phyloP scores from a whole-genome alignment of 2,888 invertebrate species.

The Synanthedon tipuliformis region DNA sequence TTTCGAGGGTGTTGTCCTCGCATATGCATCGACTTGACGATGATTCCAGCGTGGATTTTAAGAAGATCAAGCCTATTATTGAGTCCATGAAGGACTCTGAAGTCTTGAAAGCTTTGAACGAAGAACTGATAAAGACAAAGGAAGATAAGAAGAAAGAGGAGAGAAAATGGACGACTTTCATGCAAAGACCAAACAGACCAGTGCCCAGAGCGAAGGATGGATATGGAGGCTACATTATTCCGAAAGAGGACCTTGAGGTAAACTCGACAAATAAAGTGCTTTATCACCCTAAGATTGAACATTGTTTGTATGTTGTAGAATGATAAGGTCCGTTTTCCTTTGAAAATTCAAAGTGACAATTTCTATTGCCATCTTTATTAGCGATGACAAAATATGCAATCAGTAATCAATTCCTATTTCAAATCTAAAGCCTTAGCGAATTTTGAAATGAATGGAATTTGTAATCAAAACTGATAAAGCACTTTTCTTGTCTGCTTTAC shows the following conservation, averaged over 20 bases:
- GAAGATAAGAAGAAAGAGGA: constrained; percentile 66
- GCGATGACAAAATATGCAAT: too few species aligned
- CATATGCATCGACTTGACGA: constrained; percentile 48
- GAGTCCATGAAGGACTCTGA: constrained; percentile 75
- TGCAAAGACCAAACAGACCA: constrained; percentile 79
- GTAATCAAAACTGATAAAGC: too few species aligned
- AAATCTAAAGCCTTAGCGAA: too few species aligned
- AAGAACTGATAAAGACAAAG: constrained; percentile 60
- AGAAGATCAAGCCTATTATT: constrained; percentile 74
- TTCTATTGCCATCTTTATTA: too few species aligned
- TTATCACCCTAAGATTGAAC: too few species aligned
- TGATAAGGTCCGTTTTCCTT: too few species aligned
- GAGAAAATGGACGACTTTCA: constrained; percentile 79
- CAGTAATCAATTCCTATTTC: too few species aligned
- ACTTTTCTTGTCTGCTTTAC: too few species aligned
- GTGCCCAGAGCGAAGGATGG: constrained; percentile 61
- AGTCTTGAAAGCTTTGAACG: constrained; percentile 74
- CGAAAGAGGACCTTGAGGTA: constrained; percentile 24
- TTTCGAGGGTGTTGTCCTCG: constrained; percentile 41
- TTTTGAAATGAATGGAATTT: too few species aligned
- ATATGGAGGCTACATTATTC: constrained; percentile 25
- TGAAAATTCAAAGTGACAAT: too few species aligned
- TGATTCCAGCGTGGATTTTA: constrained; percentile 74
- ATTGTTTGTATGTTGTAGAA: too few species aligned
- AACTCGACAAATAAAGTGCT: too few species aligned